Percentiles rank a stretch among this genome's conserved stretches.
These are phyloP conservation scores for Girardinus metallicus DNA, from an alignment of 2,797 vertebrate species.

Conservation along the genomic window DNA sequence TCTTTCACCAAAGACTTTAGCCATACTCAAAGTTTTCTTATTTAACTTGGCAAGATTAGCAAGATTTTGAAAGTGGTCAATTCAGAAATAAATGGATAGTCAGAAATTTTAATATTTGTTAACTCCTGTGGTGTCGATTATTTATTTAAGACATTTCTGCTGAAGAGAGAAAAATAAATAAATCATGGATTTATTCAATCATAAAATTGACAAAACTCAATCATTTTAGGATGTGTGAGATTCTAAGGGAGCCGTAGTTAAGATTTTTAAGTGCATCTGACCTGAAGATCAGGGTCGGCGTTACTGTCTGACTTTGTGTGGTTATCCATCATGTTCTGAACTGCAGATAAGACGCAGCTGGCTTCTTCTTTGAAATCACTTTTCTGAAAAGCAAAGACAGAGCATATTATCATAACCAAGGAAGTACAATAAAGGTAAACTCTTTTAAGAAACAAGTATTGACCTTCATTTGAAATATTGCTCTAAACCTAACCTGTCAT, in stretches of 20 bases:
- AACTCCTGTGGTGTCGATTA: not conserved
- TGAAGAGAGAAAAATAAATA: not conserved
- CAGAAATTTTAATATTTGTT: not conserved
- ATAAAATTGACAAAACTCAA: not conserved
- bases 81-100: not conserved
- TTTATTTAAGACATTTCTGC: not conserved
- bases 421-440: not conserved
- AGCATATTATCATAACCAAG: not conserved
- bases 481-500: not conserved
- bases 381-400: constrained; percentile 72
- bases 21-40: not conserved
- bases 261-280: constrained; percentile 57
- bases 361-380: constrained; percentile 77
- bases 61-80: not conserved
- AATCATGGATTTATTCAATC: not conserved
- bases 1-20: not conserved
- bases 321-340: constrained; percentile 60
- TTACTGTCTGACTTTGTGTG: constrained; percentile 41
- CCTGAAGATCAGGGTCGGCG: constrained; percentile 72
- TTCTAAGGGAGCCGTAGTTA: not conserved
- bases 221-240: not conserved
- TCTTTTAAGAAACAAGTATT: not conserved
- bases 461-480: not conserved
- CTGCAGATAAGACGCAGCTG: constrained; percentile 50
- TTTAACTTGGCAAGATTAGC: too few species aligned